These are phyloP conservation scores for Apamea epomidion DNA, from an alignment of 2,888 invertebrate species.

Conservation along the genomic window DNA sequence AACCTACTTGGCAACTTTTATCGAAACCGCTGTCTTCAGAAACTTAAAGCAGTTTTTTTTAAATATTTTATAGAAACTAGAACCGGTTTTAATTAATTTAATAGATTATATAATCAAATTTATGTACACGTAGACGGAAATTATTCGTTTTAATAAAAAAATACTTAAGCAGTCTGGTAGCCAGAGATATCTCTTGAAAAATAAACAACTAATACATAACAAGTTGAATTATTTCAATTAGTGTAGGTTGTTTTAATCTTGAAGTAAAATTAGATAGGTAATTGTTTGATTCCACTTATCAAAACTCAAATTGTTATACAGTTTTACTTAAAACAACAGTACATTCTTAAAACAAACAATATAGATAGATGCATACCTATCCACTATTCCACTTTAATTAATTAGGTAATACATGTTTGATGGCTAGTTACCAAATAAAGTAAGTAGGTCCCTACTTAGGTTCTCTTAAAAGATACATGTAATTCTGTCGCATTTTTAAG, in stretches of 20 bases:
- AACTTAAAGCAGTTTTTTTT: conserved; percentile 7
- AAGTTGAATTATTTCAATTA: neutral
- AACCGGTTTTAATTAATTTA: conserved; percentile 28
- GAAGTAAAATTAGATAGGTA: neutral
- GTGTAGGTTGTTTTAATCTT: neutral
- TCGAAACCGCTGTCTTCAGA: conserved; percentile 43
- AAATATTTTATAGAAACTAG: conserved; percentile 10
- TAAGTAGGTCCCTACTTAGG: neutral
- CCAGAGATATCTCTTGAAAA: conserved; percentile 19
- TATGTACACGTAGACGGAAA: neutral
- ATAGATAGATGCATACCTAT: neutral
- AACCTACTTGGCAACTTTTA: conserved; percentile 62
- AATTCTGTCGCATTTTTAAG: neutral
- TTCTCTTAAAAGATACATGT: neutral
- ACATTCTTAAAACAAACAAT: neutral
- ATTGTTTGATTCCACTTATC: neutral
- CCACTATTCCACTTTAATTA: neutral
- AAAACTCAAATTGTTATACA: neutral
- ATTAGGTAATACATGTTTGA: neutral
- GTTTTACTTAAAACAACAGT: neutral
- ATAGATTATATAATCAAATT: neutral
- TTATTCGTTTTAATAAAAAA: conserved; percentile 28
- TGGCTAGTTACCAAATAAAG: neutral
- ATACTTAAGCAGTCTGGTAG: conserved; percentile 2
- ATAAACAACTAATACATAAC: conserved; percentile 17